Evolutionary conservation across 2,888 invertebrate species (phyloP).

Genomic region (Tachina grossa): DNA sequence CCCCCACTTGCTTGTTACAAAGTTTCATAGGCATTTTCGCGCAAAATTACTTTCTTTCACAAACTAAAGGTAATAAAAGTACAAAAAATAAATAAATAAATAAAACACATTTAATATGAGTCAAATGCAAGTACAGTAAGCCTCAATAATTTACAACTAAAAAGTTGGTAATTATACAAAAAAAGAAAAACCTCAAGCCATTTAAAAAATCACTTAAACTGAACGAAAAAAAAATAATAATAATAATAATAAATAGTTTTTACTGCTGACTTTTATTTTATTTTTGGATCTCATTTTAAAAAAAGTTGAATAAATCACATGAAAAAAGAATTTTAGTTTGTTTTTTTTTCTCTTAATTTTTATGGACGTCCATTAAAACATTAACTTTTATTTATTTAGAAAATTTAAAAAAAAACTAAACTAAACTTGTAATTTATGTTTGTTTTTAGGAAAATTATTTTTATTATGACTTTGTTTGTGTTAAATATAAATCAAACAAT

Average conservation of each 20-base stretch:
- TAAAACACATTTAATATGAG: constrained; percentile 29
- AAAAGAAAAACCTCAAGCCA: constrained; percentile 4
- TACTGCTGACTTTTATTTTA: neutral
- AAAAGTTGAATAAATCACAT: neutral
- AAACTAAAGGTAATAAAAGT: constrained; percentile 29
- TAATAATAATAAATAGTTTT: neutral
- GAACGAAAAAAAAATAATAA: neutral
- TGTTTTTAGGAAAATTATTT: neutral
- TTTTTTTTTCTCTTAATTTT: neutral
- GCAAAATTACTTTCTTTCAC: neutral
- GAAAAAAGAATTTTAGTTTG: neutral
- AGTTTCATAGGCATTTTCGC: constrained; percentile 10
- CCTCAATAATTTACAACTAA: constrained; percentile 34
- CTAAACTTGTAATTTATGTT: neutral
- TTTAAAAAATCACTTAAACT: constrained; percentile 35
- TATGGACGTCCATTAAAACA: no score
- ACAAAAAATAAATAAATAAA: neutral
- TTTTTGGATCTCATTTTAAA: no score
- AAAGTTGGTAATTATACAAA: constrained; percentile 24
- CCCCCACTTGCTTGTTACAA: neutral
- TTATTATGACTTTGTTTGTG: neutral
- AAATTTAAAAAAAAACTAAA: no score
- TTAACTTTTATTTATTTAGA: no score
- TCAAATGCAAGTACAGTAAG: constrained; percentile 20
- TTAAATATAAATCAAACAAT: neutral